phyloP scores from a whole-genome alignment of 2,113 vertebrate species.

The Barbus barbus region DNA sequence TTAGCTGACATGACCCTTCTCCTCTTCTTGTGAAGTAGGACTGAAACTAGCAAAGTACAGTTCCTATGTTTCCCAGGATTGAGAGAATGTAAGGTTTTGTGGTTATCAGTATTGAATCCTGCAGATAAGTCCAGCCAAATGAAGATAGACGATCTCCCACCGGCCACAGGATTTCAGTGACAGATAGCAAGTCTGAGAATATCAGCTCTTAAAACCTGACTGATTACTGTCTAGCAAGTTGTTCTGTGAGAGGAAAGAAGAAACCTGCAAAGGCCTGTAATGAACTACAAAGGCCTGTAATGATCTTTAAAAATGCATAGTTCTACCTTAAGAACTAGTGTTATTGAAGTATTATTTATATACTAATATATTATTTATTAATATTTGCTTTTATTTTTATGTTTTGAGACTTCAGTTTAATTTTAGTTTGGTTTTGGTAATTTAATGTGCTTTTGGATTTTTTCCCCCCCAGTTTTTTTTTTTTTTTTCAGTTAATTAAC shows the following conservation, averaged over 20 bases:
- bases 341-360: not conserved
- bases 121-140: not conserved
- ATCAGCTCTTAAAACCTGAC: not conserved
- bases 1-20: not conserved
- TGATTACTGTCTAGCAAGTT: not conserved
- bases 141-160: not conserved
- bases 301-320: not conserved
- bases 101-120: not conserved
- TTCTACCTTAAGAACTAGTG: not conserved
- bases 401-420: not conserved
- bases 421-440: not conserved
- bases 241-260: not conserved
- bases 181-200: slow-evolving; percentile 4
- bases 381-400: not conserved
- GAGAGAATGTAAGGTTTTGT: not conserved
- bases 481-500: not conserved
- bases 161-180: not conserved
- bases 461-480: not conserved
- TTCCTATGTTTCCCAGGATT: not conserved
- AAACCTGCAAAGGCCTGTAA: not conserved
- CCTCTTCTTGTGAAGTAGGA: not conserved
- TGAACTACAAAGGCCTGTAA: not conserved
- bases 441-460: not conserved
- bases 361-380: not conserved
- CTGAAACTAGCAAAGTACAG: not conserved